These are phyloP conservation scores for Periophthalmodon schlosseri DNA, from an alignment of 2,113 vertebrate genomes.

Conservation along the genomic window DNA sequence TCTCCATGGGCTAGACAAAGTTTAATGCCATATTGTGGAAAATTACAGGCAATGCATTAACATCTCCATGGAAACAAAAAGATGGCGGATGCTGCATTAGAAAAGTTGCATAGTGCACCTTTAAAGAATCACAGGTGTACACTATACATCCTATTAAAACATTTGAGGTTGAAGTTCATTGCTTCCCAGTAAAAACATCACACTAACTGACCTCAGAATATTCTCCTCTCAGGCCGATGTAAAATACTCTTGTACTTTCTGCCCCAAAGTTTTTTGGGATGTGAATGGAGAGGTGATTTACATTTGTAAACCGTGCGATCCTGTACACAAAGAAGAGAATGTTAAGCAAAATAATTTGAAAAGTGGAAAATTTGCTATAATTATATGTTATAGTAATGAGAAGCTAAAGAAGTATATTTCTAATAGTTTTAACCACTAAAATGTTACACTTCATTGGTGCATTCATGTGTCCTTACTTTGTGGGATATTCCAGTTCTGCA, in stretches of 20 bases:
- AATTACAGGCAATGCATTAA: no score
- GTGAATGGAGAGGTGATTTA: constrained; percentile 93
- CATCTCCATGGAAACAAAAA: no score
- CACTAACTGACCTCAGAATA: constrained; percentile 84
- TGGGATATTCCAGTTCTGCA: constrained; percentile 93
- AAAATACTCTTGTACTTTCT: constrained; percentile 89
- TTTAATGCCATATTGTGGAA: no score
- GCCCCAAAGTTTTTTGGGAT: constrained; percentile 94
- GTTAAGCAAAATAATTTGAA: background rate
- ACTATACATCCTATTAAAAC: no score
- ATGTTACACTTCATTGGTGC: background rate
- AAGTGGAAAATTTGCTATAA: background rate
- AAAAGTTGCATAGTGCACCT: no score
- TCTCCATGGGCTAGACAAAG: no score
- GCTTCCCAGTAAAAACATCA: no score
- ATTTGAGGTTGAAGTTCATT: no score
- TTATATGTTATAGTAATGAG: background rate
- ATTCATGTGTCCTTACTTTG: constrained; percentile 82
- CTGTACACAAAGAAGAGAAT: constrained; percentile 64
- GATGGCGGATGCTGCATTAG: no score
- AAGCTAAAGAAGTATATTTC: background rate
- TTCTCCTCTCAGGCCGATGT: constrained; percentile 93
- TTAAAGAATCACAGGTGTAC: no score
- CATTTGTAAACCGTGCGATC: constrained; percentile 91
- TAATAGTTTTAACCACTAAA: background rate